These are phyloP conservation scores for Mesocricetus auratus DNA, from an alignment of 2,113 vertebrate genomes.

Conservation along the genomic window DNA sequence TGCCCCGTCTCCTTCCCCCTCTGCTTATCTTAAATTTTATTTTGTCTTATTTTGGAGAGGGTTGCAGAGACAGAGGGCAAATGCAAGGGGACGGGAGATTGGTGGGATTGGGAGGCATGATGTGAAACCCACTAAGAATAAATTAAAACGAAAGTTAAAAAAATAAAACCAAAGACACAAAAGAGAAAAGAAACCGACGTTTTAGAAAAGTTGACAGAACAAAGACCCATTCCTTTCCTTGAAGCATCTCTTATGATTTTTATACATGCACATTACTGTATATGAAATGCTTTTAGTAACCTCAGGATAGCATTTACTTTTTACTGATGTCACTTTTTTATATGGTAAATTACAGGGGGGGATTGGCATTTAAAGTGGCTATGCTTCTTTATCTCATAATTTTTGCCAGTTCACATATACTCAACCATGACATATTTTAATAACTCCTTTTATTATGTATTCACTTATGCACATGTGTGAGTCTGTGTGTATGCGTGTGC, in stretches of 20 bases:
- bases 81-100: background rate
- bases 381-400: background rate
- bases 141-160: background rate
- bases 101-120: background rate
- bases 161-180: background rate
- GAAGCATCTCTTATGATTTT: background rate
- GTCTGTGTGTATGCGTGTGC: background rate
- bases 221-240: background rate
- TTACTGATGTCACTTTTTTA: background rate
- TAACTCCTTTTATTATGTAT: background rate
- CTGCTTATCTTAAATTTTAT: background rate
- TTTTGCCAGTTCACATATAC: background rate
- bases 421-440: conserved; percentile 39
- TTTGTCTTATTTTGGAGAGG: background rate
- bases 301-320: background rate
- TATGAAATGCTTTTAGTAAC: background rate
- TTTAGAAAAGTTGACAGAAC: conserved; percentile 17
- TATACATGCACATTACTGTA: background rate
- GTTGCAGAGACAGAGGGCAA: background rate
- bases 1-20: background rate
- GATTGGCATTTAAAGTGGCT: background rate
- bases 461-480: background rate
- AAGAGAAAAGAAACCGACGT: background rate
- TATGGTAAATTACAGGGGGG: background rate
- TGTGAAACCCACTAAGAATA: background rate